Percentiles rank a stretch among this genome's conserved stretches.
Conservation (phyloP, 2,888 invertebrate genomes). For the Epistrophella euchroma region DNA sequence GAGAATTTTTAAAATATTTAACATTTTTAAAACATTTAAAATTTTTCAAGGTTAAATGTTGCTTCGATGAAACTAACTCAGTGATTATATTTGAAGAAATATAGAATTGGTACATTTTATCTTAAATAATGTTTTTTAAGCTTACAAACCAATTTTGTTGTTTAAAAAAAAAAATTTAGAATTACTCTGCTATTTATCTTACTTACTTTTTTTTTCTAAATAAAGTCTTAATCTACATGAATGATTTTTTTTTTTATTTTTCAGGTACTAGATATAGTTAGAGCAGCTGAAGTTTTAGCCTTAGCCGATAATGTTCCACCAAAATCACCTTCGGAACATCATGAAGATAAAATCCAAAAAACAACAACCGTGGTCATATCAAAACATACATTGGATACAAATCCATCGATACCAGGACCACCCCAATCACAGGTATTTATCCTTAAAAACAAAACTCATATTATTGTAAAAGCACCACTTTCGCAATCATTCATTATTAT, state of each 20-base stretch:
- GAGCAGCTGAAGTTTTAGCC: conserved; percentile 94
- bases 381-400: conserved; percentile 92
- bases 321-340: conserved; percentile 89
- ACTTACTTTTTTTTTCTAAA: too few relatives aligned
- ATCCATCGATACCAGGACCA: conserved; percentile 81
- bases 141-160: too few relatives aligned
- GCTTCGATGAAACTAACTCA: too few relatives aligned
- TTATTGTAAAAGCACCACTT: conserved; percentile 1
- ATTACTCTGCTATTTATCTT: too few relatives aligned
- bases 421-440: conserved; percentile 85
- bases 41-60: too few relatives aligned
- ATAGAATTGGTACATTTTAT: too few relatives aligned
- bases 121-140: too few relatives aligned
- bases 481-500: conserved; percentile 72
- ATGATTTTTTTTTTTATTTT: conserved; percentile 16
- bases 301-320: conserved; percentile 86
- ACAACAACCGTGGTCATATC: conserved; percentile 97
- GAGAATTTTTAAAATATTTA: too few relatives aligned
- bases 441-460: conserved; percentile 9
- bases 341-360: conserved; percentile 88
- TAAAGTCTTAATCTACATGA: too few relatives aligned
- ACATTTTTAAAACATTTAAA: too few relatives aligned
- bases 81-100: too few relatives aligned
- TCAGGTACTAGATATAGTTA: conserved; percentile 94
- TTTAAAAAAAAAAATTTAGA: too few relatives aligned